Conservation (phyloP, 1,140 invertebrate genomes). For the Danaus melanippus region DNA sequence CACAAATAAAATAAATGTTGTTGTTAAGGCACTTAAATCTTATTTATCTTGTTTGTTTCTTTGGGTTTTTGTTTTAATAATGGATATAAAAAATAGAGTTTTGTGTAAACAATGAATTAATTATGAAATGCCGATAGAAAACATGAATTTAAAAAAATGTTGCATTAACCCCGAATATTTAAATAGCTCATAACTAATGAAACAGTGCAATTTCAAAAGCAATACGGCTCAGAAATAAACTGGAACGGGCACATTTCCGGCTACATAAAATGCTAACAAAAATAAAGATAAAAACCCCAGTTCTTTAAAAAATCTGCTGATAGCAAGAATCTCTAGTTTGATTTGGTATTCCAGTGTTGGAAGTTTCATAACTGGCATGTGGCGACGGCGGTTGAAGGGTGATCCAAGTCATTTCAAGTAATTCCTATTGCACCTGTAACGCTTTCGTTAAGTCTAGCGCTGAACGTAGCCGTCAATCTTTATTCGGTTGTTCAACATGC, state of each 20-base stretch:
- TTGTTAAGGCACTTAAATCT: neutral
- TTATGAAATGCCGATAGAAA: slow-evolving; percentile 17
- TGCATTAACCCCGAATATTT: slow-evolving; percentile 50
- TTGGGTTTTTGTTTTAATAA: too few species aligned
- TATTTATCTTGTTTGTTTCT: too few species aligned
- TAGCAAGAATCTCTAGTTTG: slow-evolving; percentile 62
- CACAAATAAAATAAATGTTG: slow-evolving; percentile 9
- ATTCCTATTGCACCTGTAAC: slow-evolving; percentile 35
- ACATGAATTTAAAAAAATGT: slow-evolving; percentile 52
- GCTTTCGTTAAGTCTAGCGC: too few species aligned
- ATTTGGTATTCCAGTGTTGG: slow-evolving; percentile 54
- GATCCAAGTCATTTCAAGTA: slow-evolving; percentile 31
- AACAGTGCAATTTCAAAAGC: slow-evolving; percentile 64
- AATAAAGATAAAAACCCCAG: slow-evolving; percentile 57
- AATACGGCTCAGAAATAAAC: slow-evolving; percentile 63
- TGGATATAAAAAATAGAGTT: too few species aligned
- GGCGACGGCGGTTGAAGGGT: slow-evolving; percentile 34
- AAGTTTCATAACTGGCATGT: slow-evolving; percentile 64
- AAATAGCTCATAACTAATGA: slow-evolving; percentile 63
- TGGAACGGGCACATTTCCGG: slow-evolving; percentile 60
- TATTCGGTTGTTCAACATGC: too few species aligned
- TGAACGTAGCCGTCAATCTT: too few species aligned
- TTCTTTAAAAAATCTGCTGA: slow-evolving; percentile 58
- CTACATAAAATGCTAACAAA: slow-evolving; percentile 62
- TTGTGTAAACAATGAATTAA: too few species aligned